These are phyloP conservation scores for Drosophila subsilvestris DNA, from an alignment of 2,888 invertebrate species.

Conservation along the genomic window DNA sequence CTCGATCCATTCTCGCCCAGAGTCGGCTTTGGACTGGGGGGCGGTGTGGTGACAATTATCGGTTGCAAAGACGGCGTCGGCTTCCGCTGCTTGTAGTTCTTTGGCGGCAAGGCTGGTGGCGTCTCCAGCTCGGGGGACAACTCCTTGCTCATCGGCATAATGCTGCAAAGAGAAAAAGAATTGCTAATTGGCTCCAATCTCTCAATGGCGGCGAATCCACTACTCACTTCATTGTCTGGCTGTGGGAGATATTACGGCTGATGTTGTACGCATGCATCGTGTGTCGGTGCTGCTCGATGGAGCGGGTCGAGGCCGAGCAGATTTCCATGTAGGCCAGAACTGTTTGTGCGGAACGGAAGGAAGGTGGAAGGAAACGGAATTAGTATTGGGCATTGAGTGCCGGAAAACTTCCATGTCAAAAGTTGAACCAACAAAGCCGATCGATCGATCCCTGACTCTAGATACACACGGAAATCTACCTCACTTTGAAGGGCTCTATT, in stretches of 20 bases:
- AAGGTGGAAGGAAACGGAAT: background rate
- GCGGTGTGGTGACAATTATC: conserved; percentile 85
- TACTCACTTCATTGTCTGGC: conserved; percentile 84
- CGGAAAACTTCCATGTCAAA: background rate
- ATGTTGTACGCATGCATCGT: conserved; percentile 91
- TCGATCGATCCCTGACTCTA: conserved; percentile 29
- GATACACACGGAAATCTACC: background rate
- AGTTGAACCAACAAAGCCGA: conserved; percentile 32
- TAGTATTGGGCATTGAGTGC: background rate
- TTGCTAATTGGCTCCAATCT: background rate
- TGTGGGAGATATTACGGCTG: conserved; percentile 83
- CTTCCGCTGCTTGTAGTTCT: conserved; percentile 84
- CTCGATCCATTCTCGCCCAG: conserved; percentile 51
- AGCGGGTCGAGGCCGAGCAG: conserved; percentile 92
- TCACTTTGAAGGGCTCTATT: background rate
- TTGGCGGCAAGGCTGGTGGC: conserved; percentile 87
- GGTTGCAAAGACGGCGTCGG: conserved; percentile 62
- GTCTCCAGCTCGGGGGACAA: conserved; percentile 79
- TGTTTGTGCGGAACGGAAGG: conserved; percentile 80
- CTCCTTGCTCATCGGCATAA: conserved; percentile 78
- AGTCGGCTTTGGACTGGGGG: conserved; percentile 83
- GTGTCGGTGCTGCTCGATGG: conserved; percentile 92
- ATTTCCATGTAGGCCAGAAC: conserved; percentile 99
- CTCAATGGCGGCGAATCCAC: too few species aligned
- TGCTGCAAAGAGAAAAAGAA: conserved; percentile 46